Evolutionary conservation across 2,113 vertebrate species (phyloP), one percentile per base, ranked within the genome.

Genomic region (Cryptotis parvus): DNA sequence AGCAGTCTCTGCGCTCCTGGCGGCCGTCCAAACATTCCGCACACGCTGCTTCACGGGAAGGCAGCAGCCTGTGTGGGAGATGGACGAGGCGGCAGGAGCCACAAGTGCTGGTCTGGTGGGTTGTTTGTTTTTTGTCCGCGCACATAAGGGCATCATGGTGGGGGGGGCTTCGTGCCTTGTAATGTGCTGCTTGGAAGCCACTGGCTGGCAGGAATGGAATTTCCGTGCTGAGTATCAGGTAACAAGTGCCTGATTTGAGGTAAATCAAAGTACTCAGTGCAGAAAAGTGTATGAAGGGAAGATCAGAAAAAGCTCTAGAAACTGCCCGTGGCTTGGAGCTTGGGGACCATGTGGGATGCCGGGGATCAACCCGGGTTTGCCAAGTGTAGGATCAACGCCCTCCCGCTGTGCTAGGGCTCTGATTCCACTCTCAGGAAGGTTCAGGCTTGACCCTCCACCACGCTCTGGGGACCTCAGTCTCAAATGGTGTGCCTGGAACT

Each of bases 251-350:
- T 1, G 15, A 26, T 61, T 26, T 14, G 37, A 4, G n/a, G 31
- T 45, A 41, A 66, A 20, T 45, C 29, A 55, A 52, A 45, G 14
- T 73, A 27, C 52, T 82, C 5, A 9, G 15, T 22, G 5, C 14
- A 39, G 49, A 49, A 20, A 37, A 70, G 18, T 37, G 37, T 9
- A 2, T 80, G 5, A 29, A 41, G 61, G 18, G 29, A 78, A 18
- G 26, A 39, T 68, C 33, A 4, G 18, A 2, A 11, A n/a, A 37
- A 66, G 27, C 18, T 35, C 65, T 43, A 39, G 81, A 31, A 70
- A 79, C 41, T 11, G 22, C 22, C 31, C 0, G 0, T 14, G 6
- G n/a, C n/a, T n/a, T n/a, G n/a, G n/a, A n/a, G n/a, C n/a, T n/a
- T n/a, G n/a, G n/a, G n/a, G n/a, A n/a, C n/a, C n/a, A n/a, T n/a